These are phyloP conservation scores for Epirrita christyi DNA, from an alignment of 2,888 invertebrate species.

Conservation along the genomic window DNA sequence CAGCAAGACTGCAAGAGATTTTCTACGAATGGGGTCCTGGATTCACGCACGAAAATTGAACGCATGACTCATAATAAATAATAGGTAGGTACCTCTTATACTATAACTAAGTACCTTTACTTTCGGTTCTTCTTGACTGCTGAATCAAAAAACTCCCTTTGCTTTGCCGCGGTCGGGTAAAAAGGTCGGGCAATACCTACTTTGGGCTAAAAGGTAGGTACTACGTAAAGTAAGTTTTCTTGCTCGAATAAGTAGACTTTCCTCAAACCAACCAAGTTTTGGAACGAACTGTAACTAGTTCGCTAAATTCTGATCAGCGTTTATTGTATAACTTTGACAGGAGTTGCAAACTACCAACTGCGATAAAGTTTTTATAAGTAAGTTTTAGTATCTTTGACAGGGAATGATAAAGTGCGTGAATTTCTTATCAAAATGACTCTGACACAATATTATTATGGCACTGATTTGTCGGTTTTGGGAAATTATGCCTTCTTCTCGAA, in stretches of 20 bases:
- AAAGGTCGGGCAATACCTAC: too few species aligned
- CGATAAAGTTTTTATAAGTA: conserved; percentile 7
- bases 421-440: conserved; percentile 2
- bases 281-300: conserved; percentile 7
- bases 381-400: not conserved
- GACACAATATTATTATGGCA: not conserved
- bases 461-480: not conserved
- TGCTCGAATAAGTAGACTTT: conserved; percentile 1
- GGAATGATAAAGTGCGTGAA: conserved; percentile 7
- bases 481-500: too few species aligned
- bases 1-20: too few species aligned
- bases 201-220: not conserved
- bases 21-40: too few species aligned
- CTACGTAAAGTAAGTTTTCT: not conserved
- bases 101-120: too few species aligned
- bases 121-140: too few species aligned
- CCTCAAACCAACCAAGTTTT: conserved; percentile 1
- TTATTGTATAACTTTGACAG: conserved; percentile 19
- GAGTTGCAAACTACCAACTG: conserved; percentile 8
- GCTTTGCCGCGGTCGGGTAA: too few species aligned
- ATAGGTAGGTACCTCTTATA: too few species aligned
- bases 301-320: conserved; percentile 26
- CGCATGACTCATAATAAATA: too few species aligned
- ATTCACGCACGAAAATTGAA: too few species aligned
- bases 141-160: too few species aligned